These are phyloP conservation scores for Ophioninae sp. DNA, from an alignment of 2,888 invertebrate genomes.

Conservation along the genomic window DNA sequence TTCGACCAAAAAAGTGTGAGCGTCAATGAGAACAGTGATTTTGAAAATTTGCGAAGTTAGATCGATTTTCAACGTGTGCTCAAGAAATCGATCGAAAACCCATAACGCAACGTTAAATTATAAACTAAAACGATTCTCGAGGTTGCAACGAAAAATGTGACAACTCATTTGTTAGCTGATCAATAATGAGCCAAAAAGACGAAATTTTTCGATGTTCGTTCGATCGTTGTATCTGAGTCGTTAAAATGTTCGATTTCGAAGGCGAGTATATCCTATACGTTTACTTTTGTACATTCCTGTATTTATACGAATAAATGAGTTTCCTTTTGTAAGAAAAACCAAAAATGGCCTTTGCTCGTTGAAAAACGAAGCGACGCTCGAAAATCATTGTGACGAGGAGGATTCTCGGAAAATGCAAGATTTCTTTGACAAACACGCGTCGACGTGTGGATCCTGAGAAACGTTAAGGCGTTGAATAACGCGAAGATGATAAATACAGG, in stretches of 20 bases:
- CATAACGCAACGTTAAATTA: too few relatives aligned
- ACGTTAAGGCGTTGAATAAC: background rate
- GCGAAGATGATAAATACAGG: background rate
- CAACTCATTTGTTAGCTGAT: too few relatives aligned
- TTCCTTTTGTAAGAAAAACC: conserved; percentile 52
- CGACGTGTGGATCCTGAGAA: background rate
- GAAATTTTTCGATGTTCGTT: background rate
- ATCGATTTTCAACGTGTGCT: too few relatives aligned
- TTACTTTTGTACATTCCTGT: conserved; percentile 67
- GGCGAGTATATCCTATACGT: conserved; percentile 4
- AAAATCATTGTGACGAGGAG: background rate
- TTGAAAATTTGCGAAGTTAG: too few relatives aligned
- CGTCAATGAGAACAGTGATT: too few relatives aligned
- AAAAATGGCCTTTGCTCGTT: background rate
- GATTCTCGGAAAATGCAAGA: background rate
- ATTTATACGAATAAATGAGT: conserved; percentile 69
- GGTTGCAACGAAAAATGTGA: too few relatives aligned
- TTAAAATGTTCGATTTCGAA: conserved; percentile 2
- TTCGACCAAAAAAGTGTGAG: too few relatives aligned
- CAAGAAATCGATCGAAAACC: too few relatives aligned
- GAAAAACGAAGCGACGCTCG: background rate
- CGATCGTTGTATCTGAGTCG: background rate
- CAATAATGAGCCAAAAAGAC: too few relatives aligned
- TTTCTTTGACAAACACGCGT: conserved; percentile 1
- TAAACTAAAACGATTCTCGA: too few relatives aligned